Conservation (phyloP, 1,140 invertebrate genomes). For the Lordiphosa clarofinis region DNA sequence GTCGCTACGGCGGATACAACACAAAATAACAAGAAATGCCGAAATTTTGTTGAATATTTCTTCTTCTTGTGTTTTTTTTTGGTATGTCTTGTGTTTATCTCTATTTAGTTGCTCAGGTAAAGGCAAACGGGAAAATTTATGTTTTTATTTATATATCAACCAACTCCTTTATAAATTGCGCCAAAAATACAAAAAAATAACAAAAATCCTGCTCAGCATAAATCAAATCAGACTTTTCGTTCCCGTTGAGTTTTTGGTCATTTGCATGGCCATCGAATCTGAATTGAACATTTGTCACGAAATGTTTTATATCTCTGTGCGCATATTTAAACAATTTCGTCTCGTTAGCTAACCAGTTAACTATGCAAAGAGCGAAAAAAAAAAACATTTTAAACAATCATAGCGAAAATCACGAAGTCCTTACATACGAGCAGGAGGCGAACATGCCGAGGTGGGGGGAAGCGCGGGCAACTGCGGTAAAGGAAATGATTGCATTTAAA, state of each 20-base stretch:
- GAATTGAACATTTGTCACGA: conserved; percentile 44
- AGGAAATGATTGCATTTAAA: conserved; percentile 79
- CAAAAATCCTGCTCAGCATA: conserved; percentile 39
- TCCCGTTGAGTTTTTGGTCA: conserved; percentile 29
- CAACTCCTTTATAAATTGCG: conserved; percentile 74
- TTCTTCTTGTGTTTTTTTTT: conserved; percentile 13
- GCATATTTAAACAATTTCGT: conserved; percentile 62
- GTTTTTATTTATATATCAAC: conserved; percentile 32
- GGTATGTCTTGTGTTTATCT: conserved; percentile 26
- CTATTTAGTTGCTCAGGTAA: conserved; percentile 43
- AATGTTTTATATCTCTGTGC: conserved; percentile 50
- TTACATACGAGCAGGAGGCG: conserved; percentile 25
- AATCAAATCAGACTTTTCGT: conserved; percentile 55
- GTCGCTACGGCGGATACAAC: conserved; percentile 12
- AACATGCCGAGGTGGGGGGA: conserved; percentile 2
- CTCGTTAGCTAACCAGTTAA: conserved; percentile 55
- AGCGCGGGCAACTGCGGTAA: conserved; percentile 54
- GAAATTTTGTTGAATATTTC: conserved; percentile 37
- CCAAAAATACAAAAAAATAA: conserved; percentile 13
- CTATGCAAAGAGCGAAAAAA: background rate
- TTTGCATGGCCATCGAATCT: conserved; percentile 20
- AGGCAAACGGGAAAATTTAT: conserved; percentile 30
- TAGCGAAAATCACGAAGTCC: conserved; percentile 76
- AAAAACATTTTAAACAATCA: conserved; percentile 66
- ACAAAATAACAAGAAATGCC: conserved; percentile 33